Percentiles rank a stretch among this genome's conserved stretches.
Conservation (phyloP, 1,140 invertebrate genomes). For the Sycophila sp. region DNA sequence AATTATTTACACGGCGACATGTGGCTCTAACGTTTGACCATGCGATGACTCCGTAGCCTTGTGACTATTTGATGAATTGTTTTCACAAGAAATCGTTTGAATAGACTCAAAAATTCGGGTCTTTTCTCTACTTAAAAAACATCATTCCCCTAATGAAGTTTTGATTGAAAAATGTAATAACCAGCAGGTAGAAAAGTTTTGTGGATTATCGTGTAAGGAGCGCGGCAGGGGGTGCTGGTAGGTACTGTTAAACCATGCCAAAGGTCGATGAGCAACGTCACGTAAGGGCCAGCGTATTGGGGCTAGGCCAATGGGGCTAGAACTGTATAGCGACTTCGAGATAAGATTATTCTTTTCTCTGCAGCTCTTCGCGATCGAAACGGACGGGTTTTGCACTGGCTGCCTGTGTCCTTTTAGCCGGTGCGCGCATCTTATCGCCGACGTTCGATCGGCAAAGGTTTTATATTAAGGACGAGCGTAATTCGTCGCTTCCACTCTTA, state of each 20-base stretch:
- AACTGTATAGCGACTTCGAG: neutral
- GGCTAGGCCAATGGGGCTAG: neutral
- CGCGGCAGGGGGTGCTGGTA: too few relatives aligned
- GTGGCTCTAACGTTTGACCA: too few relatives aligned
- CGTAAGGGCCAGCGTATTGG: neutral
- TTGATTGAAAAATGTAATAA: neutral
- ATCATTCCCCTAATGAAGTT: too few relatives aligned
- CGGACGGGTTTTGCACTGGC: neutral
- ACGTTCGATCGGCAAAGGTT: neutral
- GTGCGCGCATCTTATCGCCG: neutral
- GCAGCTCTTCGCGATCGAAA: neutral
- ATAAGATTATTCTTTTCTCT: slow-evolving; percentile 13
- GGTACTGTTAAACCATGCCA: too few relatives aligned
- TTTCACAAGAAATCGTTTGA: too few relatives aligned
- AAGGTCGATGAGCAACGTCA: neutral
- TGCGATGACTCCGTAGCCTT: too few relatives aligned
- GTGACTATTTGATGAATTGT: too few relatives aligned
- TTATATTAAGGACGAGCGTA: neutral
- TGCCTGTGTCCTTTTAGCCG: neutral
- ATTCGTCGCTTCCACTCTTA: too few relatives aligned
- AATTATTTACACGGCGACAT: too few relatives aligned
- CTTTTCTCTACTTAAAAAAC: too few relatives aligned
- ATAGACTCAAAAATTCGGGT: too few relatives aligned
- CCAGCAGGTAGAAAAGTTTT: neutral
- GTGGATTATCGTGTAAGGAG: too few relatives aligned